Conservation (phyloP, 37 sponge, comb jelly and placozoan genomes). For the Halichondria panicea region DNA sequence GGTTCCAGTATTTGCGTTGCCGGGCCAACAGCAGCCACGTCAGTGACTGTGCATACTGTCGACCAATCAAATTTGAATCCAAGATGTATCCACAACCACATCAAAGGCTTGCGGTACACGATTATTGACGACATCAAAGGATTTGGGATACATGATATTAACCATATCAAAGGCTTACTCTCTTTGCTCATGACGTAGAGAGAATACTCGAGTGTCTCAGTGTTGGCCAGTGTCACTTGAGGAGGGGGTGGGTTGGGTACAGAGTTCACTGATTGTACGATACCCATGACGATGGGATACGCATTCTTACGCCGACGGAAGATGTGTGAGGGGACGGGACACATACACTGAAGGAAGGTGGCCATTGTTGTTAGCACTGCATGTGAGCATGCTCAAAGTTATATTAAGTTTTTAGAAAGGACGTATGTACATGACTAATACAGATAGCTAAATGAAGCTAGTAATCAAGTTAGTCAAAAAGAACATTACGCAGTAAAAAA, state of each 20-base stretch:
- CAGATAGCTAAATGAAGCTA: too few species aligned
- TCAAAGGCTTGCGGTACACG: too few species aligned
- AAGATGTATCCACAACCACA: too few species aligned
- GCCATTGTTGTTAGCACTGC: too few species aligned
- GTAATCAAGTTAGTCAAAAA: not conserved
- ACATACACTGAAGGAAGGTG: too few species aligned
- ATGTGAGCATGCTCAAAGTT: too few species aligned
- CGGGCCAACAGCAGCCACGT: slow-evolving; percentile 35
- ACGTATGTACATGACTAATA: too few species aligned
- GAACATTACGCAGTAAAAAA: not conserved
- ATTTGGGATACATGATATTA: too few species aligned
- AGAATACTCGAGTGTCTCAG: slow-evolving; percentile 52
- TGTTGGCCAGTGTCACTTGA: not conserved
- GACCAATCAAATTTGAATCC: slow-evolving; percentile 66
- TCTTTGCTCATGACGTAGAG: slow-evolving; percentile 61
- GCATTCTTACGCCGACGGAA: slow-evolving; percentile 34
- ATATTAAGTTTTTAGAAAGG: too few species aligned
- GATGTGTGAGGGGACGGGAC: too few species aligned
- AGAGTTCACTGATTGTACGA: slow-evolving; percentile 25
- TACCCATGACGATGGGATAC: slow-evolving; percentile 32
- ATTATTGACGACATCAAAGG: too few species aligned
- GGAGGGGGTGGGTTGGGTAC: slow-evolving; percentile 27
- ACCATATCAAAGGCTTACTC: too few species aligned
- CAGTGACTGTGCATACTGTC: slow-evolving; percentile 30
- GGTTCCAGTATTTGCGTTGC: slow-evolving; percentile 59